Conservation (phyloP, 2,113 vertebrate genomes). For the Pachyramphus minor region DNA sequence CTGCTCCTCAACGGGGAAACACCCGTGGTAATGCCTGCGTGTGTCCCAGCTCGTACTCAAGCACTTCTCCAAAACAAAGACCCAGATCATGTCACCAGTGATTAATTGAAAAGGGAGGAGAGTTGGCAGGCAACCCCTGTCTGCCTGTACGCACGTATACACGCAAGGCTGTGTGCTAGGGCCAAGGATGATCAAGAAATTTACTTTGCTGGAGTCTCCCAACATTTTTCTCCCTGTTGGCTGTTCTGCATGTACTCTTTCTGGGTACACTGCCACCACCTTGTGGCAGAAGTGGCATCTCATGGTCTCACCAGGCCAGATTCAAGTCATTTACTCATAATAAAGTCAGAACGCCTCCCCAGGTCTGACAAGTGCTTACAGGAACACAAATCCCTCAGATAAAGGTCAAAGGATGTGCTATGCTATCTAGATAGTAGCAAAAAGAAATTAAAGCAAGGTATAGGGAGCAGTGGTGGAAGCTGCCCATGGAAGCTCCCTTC, state of each 20-base stretch:
- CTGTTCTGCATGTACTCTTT: not conserved
- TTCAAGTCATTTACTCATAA: not conserved
- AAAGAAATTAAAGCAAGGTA: not conserved
- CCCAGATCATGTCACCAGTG: not conserved
- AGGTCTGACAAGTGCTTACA: too few species aligned
- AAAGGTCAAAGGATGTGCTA: not conserved
- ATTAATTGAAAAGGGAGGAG: not conserved
- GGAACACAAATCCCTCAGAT: not conserved
- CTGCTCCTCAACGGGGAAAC: not conserved
- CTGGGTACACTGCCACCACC: slow-evolving; percentile 47
- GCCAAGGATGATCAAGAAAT: not conserved
- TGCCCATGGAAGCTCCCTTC: not conserved
- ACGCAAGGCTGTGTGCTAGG: too few species aligned
- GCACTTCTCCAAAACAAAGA: not conserved
- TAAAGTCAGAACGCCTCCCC: not conserved
- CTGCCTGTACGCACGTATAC: not conserved
- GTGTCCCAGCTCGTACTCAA: not conserved
- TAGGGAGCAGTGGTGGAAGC: not conserved
- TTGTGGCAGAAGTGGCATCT: not conserved
- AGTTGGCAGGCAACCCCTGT: not conserved
- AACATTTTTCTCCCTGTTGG: fast-evolving
- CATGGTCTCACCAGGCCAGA: too few species aligned
- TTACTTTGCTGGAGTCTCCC: not conserved
- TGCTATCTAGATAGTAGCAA: fast-evolving
- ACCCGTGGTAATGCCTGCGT: fast-evolving